Evolutionary conservation across 2,888 invertebrate species (phyloP).

Genomic region (Drosophila paranaensis): DNA sequence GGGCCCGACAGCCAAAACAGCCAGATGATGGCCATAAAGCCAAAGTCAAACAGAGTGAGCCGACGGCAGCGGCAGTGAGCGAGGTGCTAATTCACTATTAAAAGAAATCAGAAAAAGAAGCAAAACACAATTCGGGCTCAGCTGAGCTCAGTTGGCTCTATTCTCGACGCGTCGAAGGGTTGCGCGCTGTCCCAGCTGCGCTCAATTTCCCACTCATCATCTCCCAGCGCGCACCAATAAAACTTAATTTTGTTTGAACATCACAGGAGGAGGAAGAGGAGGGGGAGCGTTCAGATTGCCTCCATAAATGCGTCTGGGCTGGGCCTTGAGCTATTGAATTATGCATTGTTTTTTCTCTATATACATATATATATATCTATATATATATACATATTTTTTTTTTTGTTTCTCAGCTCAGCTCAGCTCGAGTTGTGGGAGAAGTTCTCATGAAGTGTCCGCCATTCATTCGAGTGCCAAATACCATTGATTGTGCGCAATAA

Average conservation of each 20-base stretch:
- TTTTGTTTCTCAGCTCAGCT: not conserved
- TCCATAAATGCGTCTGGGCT: slow-evolving; percentile 37
- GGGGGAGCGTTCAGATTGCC: slow-evolving; percentile 1
- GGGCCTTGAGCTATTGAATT: slow-evolving; percentile 66
- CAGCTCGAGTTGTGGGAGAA: slow-evolving; percentile 61
- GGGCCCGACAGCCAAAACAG: slow-evolving; percentile 33
- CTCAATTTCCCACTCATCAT: slow-evolving; percentile 74
- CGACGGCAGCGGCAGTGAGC: slow-evolving; percentile 25
- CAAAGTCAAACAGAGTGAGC: slow-evolving; percentile 52
- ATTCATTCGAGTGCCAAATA: slow-evolving; percentile 64
- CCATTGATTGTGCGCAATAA: slow-evolving; percentile 69
- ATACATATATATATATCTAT: not conserved
- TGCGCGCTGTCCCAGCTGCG: slow-evolving; percentile 38
- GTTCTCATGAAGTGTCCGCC: slow-evolving; percentile 71
- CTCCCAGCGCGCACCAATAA: slow-evolving; percentile 77
- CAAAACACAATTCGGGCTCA: slow-evolving; percentile 11
- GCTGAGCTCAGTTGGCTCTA: not conserved
- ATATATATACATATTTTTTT: too few species aligned
- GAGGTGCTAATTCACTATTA: slow-evolving; percentile 81
- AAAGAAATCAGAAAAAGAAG: slow-evolving; percentile 74
- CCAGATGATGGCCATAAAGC: slow-evolving; percentile 58
- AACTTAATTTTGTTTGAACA: slow-evolving; percentile 82
- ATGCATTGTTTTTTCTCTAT: slow-evolving; percentile 64
- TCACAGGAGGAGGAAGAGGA: slow-evolving; percentile 13
- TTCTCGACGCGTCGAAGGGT: slow-evolving; percentile 9